These are phyloP conservation scores for Caenorhabditis becei DNA, from an alignment of 2,888 invertebrate species.

Conservation along the genomic window DNA sequence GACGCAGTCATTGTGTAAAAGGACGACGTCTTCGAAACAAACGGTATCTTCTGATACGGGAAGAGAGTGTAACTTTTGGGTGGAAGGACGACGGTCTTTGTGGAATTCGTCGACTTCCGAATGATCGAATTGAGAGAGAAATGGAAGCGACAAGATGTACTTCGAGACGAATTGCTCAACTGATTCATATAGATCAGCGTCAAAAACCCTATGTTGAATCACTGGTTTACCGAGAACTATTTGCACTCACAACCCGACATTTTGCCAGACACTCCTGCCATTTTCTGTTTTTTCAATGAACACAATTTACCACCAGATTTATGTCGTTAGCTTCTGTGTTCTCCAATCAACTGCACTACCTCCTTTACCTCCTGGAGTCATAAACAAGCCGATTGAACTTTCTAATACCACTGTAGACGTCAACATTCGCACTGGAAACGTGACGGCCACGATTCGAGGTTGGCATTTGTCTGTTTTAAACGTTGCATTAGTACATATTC, in stretches of 20 bases:
- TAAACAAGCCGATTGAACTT: too few relatives aligned
- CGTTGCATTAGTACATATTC: too few relatives aligned
- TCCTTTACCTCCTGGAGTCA: background rate
- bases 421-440: too few relatives aligned
- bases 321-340: too few relatives aligned
- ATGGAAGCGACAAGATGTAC: too few relatives aligned
- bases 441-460: too few relatives aligned
- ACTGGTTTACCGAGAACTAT: constrained; percentile 15
- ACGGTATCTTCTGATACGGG: constrained; percentile 53
- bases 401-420: too few relatives aligned
- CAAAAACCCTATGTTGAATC: background rate
- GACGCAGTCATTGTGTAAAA: constrained; percentile 26
- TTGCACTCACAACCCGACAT: constrained; percentile 8
- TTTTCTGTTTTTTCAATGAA: background rate
- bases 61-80: constrained; percentile 34
- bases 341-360: too few relatives aligned
- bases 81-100: constrained; percentile 8
- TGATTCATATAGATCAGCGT: constrained; percentile 14
- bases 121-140: constrained; percentile 6
- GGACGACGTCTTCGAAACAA: constrained; percentile 24
- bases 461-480: too few relatives aligned
- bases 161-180: too few relatives aligned
- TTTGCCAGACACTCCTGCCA: background rate
- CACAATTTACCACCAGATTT: background rate
- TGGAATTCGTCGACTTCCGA: constrained; percentile 22